These are phyloP conservation scores for Drosophila bocki DNA, from an alignment of 1,140 invertebrate species.

Conservation along the genomic window DNA sequence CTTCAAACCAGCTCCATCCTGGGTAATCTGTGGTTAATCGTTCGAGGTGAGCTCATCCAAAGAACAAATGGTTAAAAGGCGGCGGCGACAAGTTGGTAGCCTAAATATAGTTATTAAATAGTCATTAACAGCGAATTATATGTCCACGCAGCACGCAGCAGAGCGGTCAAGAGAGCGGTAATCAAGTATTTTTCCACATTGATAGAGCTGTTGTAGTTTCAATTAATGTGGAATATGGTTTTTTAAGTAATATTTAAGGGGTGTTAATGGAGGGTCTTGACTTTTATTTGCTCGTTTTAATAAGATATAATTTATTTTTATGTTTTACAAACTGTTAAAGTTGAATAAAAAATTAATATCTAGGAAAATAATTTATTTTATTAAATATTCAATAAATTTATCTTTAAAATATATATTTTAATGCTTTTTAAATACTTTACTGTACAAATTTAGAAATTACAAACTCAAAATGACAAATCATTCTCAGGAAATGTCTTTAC, in stretches of 20 bases:
- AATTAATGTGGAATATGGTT: background rate
- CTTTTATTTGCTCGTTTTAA: background rate
- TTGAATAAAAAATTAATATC: background rate
- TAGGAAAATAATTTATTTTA: background rate
- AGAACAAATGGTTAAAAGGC: background rate
- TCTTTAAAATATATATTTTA: background rate
- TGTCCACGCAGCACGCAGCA: conserved; percentile 14
- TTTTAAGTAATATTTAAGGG: background rate
- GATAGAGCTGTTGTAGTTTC: background rate
- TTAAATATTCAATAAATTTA: background rate
- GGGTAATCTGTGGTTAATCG: conserved; percentile 82
- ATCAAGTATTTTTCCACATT: conserved; percentile 8
- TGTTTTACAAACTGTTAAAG: too few species aligned
- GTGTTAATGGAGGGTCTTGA: background rate
- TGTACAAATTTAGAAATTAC: background rate
- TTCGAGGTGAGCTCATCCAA: conserved; percentile 72
- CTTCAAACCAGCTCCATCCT: conserved; percentile 68
- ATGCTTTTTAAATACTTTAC: background rate
- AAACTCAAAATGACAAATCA: background rate
- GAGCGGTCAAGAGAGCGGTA: conserved; percentile 10
- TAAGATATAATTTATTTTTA: background rate
- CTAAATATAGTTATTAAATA: conserved; percentile 72
- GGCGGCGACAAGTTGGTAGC: conserved; percentile 9
- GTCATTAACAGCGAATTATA: conserved; percentile 40
- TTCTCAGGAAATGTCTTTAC: background rate